Evolutionary conservation across 2,888 invertebrate genomes (phyloP), one percentile per base, ranked within the genome.

Genomic region (Hedya salicella): DNA sequence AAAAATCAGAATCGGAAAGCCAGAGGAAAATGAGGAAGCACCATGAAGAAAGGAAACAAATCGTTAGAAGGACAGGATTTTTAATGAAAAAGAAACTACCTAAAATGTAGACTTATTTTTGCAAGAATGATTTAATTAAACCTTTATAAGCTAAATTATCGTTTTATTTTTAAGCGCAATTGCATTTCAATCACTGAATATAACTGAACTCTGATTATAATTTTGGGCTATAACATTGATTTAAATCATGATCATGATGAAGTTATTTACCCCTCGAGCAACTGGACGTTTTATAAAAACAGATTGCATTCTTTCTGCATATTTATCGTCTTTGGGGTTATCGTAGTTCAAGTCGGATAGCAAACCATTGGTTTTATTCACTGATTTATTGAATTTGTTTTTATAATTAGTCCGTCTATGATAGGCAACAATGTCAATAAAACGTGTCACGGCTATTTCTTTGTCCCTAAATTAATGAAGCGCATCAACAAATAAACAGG

Each of bases 31-130:
- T 93, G 79, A 94, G 93, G 70, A 94, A 93, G 75, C 96, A 96
- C 77, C 93, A 94, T 67, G 94, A 95, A 77, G 96, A 96, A 78
- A 92, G 96, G 32, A 95, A 94, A 78, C 93, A 94, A 75, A 83
- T 96, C 40, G 93, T 95, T 0, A 81, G 92, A 69, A 82, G 78
- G 80, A 87, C 91, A 48, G 90, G 91, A 63, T 90, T 82, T 77
- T 79, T 92, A 70, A 79, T 76, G 62, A 91, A 88, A 77, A 90
- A 84, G 70, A 86, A 81, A 71, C 67, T 78, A 2, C 79, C 80
- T 1, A 85, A 81, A 78, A 78, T 77, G 75, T 82, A 69, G 70
- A 50, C 2, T 16, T n/a, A 0, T 8, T 46, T 36, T 32, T 53
- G 13, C 25, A 64, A 32, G 42, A 13, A 32, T 17, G 6, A n/a